Evolutionary conservation across 2,888 invertebrate species (phyloP), one percentile per base, ranked within the genome.

Genomic region (Ommatoiulus sabulosus): DNA sequence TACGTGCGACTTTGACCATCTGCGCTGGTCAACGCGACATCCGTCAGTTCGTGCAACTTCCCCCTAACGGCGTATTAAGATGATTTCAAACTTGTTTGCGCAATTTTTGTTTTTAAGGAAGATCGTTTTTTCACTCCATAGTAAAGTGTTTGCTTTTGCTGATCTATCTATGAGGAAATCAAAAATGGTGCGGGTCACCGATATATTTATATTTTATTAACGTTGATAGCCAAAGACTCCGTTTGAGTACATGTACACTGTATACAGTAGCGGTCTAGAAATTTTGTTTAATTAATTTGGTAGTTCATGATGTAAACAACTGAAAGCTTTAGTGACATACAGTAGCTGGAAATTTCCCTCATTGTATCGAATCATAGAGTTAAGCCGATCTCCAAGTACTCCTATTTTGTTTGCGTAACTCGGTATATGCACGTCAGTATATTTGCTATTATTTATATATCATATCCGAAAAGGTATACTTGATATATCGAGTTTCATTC

Each of bases 111-210:
- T 80, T 57, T 7, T 72, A 72, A 72, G 12, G 72, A 72, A 24
- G 20, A 35, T 35, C 15, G 0, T 35, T 80, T 80, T 80, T 24
- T 72, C 72, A 12, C 24, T 72, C 80, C 4, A 15, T 12, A 52
- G 15, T 52, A 17, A 80, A 80, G 80, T 80, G 35, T 80, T 72
- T 72, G 72, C 72, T 24, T 72, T 72, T 72, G 72, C 72, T 72
- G 1, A 24, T 24, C 7, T 12, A 72, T 24, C 80, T 24, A 5
- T 4, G 80, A 80, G 80, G 35, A 80, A 35, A 80, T 80, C 35
- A 15, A 80, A 80, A 80, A 35, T 80, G 80, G 80, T 80, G 80
- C 80, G 0, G 80, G 80, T 15, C 80, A 80, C 80, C 80, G 5
- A 35, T 72, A 24, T 24, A 80, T 80, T 43, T 10, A 35, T 57